Percentiles rank a stretch among this genome's conserved stretches.
Conservation (phyloP, 2,797 vertebrate genomes). For the Geotrypetes seraphini region DNA sequence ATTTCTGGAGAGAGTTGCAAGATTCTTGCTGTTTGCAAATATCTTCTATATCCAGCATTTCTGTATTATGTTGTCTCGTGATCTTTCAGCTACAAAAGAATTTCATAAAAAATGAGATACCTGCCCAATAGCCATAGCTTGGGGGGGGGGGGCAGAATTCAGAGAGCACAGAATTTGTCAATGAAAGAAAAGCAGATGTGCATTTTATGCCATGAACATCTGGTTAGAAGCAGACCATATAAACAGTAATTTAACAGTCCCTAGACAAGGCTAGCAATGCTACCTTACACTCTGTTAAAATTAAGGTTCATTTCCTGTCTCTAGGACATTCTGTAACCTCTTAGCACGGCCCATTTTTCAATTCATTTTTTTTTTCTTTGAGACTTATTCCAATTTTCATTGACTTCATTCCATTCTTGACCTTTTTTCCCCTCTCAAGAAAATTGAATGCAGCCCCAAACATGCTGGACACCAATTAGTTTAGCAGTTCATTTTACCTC, state of each 20-base stretch:
- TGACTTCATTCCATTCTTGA: constrained; percentile 68
- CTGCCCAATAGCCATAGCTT: too few relatives aligned
- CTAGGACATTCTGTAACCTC: constrained; percentile 52
- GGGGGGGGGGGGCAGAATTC: too few relatives aligned
- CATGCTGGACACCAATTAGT: constrained; percentile 54
- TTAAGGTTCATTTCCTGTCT: constrained; percentile 60
- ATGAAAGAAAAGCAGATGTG: too few relatives aligned
- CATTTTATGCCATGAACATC: constrained; percentile 36
- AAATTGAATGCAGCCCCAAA: constrained; percentile 62
- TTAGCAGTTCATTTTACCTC: constrained; percentile 45
- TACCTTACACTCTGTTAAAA: constrained; percentile 51
- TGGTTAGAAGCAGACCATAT: constrained; percentile 34
- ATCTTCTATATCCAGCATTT: too few relatives aligned
- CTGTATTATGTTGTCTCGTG: too few relatives aligned
- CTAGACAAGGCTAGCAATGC: constrained; percentile 46
- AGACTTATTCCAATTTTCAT: constrained; percentile 53
- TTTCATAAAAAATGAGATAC: too few relatives aligned
- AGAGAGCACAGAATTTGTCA: too few relatives aligned
- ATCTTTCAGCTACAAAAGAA: too few relatives aligned
- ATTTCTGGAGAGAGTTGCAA: too few relatives aligned
- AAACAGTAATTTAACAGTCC: constrained; percentile 49
- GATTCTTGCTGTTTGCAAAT: too few relatives aligned
- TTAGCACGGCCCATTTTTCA: constrained; percentile 45
- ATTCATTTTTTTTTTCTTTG: constrained; percentile 40
- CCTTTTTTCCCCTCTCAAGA: constrained; percentile 59